Evolutionary conservation across 2,797 vertebrate species (phyloP), one percentile per base, ranked within the genome.

Genomic region (Chloroceryle amazona): DNA sequence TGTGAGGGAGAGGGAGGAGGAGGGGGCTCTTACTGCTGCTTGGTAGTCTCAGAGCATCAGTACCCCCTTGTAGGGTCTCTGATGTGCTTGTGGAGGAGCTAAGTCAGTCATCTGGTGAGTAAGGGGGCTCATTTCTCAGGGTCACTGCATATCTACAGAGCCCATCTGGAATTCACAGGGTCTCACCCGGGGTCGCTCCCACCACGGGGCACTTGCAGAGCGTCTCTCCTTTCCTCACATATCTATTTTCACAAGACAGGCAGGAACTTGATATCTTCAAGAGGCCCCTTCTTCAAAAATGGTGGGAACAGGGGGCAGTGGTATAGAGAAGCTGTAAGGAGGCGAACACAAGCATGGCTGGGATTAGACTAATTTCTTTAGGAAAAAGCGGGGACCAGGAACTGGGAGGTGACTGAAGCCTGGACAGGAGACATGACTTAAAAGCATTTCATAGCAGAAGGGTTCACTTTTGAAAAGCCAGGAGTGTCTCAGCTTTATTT

Each of bases 171-270:
- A 96, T 95, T 96, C 61, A 75, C 90, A 96, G 89, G 81, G 90
- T 96, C 92, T 94, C 76, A 75, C 65, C 11, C 9, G 0, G 15
- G 49, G 66, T 73, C 0, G 2, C 18, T 94, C 54, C 61, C 35
- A 57, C 47, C 16, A 1, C 0, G 0, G 19, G 39, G 63, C 67
- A 52, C 65, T 95, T 74, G 33, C 81, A 92, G 83, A 60, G 4
- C 3, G 1, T 93, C 90, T 97, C 86, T 85, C 74, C 95, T 96
- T 97, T 96, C 92, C 74, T 94, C 63, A 60, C 86, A 11, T 94
- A 97, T 93, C 93, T 96, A 71, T 95, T 96, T 95, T 96, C 96
- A 96, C 86, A 51, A 96, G 96, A 96, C 89, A 76, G 84, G 96
- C 89, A 96, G 89, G 93, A 96, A 96, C 74, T 49, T 1, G 44